Base-by-base conservation (phyloP, 2,113 vertebrate species). In the Gnathochromis pfefferi region DNA sequence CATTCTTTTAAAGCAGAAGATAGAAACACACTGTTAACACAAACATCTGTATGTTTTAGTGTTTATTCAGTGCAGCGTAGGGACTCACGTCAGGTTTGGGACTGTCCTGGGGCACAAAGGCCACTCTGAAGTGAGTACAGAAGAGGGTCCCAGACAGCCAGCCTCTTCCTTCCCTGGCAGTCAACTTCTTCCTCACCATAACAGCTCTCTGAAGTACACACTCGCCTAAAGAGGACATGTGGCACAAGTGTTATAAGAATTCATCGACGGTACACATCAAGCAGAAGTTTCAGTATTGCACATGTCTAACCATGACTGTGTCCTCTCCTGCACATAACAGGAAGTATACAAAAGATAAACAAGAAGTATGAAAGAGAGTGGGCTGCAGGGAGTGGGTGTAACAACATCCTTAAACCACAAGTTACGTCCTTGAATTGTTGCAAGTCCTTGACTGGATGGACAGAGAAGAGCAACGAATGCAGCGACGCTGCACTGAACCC, bases 51-150 rank as follows among this genome's bases (percentile, higher is more conserved):
- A 60, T 28, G 19, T 40, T 40, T 38, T 8, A 19, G 7, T 2
- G 28, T 9, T 21, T 11, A 33, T 19, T 80, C 6, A 0, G 28
- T 10, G 14, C 7, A 68, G 23, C 3, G 42, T n/a, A 19, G 14
- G 21, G 11, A 91, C 96, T 96, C 86, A 96, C 96, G 9, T 96
- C 95, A 28, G 96, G 86, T 92, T 95, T 96, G 42, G 91, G 88
- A 87, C 95, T 88, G 89, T 96, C 95, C 84, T 97, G 96, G 6
- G 97, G 97, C 13, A 97, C 94, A 13, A 98, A 98, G 31, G 96
- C 97, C 57, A 98, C 97, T 33, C 98, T 96, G 92, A 97, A 96
- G 88, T 97, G 97, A 53, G 97, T 98, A 63, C 97, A 98, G 89
- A 97, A 97, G 84, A 98, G 95, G 1, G 96, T 97, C 60, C 98